These are phyloP conservation scores for Drosophila mayri DNA, from an alignment of 1,140 invertebrate genomes.

Conservation along the genomic window DNA sequence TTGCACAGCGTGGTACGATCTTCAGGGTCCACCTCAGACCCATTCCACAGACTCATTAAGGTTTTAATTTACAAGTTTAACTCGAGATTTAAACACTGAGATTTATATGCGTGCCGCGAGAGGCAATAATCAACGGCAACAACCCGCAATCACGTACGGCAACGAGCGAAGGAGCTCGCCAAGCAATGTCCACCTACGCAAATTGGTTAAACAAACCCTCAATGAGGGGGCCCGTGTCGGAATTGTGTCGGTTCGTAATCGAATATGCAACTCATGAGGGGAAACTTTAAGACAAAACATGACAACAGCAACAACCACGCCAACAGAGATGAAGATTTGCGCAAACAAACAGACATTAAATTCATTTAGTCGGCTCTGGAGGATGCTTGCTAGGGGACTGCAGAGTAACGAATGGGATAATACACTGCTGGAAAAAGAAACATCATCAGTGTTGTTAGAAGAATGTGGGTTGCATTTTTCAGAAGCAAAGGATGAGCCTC, in stretches of 20 bases:
- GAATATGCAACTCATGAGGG: slow-evolving; percentile 57
- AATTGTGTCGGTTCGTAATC: slow-evolving; percentile 41
- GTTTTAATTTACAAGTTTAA: slow-evolving; percentile 81
- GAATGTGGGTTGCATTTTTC: not conserved
- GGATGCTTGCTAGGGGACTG: no score
- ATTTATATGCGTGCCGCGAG: slow-evolving; percentile 70
- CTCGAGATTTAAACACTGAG: slow-evolving; percentile 71
- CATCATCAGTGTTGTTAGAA: no score
- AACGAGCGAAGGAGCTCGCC: slow-evolving; percentile 21
- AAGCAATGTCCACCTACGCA: slow-evolving; percentile 73
- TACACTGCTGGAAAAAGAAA: not conserved
- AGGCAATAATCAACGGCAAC: slow-evolving; percentile 75
- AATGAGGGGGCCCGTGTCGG: slow-evolving; percentile 32
- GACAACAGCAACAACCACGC: slow-evolving; percentile 24
- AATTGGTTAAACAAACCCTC: slow-evolving; percentile 57
- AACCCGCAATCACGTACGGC: slow-evolving; percentile 58
- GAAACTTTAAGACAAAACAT: slow-evolving; percentile 51
- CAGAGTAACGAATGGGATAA: not conserved
- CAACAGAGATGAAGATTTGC: slow-evolving; percentile 53
- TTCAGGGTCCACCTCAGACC: slow-evolving; percentile 1
- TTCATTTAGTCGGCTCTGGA: no score
- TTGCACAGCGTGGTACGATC: slow-evolving; percentile 44
- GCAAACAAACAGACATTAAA: slow-evolving; percentile 52
- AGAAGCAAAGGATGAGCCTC: no score
- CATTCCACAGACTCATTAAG: slow-evolving; percentile 72